These are phyloP conservation scores for Catostylus mosaicus DNA, from an alignment of 30 jellyfish, hydroid and myxozoan genomes.

Conservation along the genomic window DNA sequence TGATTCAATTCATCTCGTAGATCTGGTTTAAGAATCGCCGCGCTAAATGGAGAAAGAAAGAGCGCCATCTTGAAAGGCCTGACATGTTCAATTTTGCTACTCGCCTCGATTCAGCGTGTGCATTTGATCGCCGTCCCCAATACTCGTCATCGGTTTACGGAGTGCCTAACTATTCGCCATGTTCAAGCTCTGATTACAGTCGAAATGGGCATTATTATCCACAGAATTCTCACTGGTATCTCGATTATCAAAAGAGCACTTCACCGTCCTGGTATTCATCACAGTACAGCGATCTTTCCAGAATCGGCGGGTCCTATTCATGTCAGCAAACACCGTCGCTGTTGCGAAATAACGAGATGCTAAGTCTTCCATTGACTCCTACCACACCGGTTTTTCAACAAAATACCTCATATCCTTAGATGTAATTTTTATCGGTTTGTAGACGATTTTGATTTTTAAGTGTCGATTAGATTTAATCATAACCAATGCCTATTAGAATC, in stretches of 20 bases:
- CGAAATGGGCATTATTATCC: slow-evolving; percentile 77
- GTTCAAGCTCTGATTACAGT: slow-evolving; percentile 71
- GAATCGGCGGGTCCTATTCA: slow-evolving; percentile 73
- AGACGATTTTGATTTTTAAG: slow-evolving; percentile 17
- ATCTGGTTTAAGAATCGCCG: slow-evolving; percentile 97
- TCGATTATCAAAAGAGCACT: slow-evolving; percentile 79
- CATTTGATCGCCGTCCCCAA: slow-evolving; percentile 84
- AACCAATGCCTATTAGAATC: neutral
- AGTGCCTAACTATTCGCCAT: slow-evolving; percentile 70
- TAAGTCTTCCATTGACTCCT: slow-evolving; percentile 79
- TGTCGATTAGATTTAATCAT: slow-evolving; percentile 3
- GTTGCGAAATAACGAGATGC: slow-evolving; percentile 74
- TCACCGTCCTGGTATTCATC: slow-evolving; percentile 85
- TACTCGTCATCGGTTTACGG: slow-evolving; percentile 80
- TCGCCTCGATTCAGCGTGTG: slow-evolving; percentile 85
- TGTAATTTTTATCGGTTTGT: slow-evolving; percentile 2
- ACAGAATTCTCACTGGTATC: slow-evolving; percentile 82
- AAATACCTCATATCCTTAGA: slow-evolving; percentile 66
- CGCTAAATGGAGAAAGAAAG: slow-evolving; percentile 97
- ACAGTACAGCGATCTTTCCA: slow-evolving; percentile 68
- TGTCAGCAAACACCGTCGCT: slow-evolving; percentile 70
- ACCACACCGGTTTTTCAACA: slow-evolving; percentile 77
- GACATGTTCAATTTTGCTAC: slow-evolving; percentile 84
- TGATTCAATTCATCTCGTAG: slow-evolving; percentile 43
- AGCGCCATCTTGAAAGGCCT: slow-evolving; percentile 96